Percentiles rank a stretch among this genome's conserved stretches.
Evolutionary conservation across 2,888 invertebrate genomes (phyloP).

Genomic region (Agrilus mali): DNA sequence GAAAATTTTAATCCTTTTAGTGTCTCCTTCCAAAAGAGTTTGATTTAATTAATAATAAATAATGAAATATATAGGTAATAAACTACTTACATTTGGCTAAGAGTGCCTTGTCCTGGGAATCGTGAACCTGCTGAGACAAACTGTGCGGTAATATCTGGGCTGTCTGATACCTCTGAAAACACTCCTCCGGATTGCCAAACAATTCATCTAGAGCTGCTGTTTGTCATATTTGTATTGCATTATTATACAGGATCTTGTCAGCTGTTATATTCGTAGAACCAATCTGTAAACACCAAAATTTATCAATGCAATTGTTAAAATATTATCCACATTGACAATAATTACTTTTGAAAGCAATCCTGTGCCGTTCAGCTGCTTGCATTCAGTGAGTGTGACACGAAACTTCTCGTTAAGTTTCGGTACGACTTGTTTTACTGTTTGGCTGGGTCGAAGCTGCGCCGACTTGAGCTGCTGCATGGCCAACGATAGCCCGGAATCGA

Average conservation of each 20-base stretch:
- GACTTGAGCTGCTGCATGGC: slow-evolving; percentile 77
- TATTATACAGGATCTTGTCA: slow-evolving; percentile 92
- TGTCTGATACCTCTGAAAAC: slow-evolving; percentile 92
- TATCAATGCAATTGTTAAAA: too few species aligned
- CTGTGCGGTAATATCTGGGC: slow-evolving; percentile 97
- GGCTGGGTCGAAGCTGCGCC: slow-evolving; percentile 79
- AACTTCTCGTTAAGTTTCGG: slow-evolving; percentile 86
- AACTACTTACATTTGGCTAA: slow-evolving; percentile 74
- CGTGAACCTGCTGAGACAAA: slow-evolving; percentile 86
- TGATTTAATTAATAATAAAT: too few species aligned
- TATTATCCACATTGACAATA: too few species aligned
- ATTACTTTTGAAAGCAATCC: slow-evolving; percentile 54
- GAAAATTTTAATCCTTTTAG: too few species aligned
- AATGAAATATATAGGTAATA: not conserved
- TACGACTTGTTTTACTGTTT: slow-evolving; percentile 81
- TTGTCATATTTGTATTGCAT: slow-evolving; percentile 98
- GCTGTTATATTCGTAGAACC: slow-evolving; percentile 70
- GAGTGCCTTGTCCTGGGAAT: slow-evolving; percentile 75
- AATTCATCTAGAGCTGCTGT: slow-evolving; percentile 95
- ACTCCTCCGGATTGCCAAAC: slow-evolving; percentile 86
- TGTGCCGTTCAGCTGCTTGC: slow-evolving; percentile 72
- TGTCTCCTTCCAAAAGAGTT: not conserved
- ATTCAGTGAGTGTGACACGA: slow-evolving; percentile 75
- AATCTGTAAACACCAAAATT: not conserved
- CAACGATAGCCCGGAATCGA: slow-evolving; percentile 86